Conservation (phyloP, 2,888 invertebrate genomes). For the Aphodius sticticus region DNA sequence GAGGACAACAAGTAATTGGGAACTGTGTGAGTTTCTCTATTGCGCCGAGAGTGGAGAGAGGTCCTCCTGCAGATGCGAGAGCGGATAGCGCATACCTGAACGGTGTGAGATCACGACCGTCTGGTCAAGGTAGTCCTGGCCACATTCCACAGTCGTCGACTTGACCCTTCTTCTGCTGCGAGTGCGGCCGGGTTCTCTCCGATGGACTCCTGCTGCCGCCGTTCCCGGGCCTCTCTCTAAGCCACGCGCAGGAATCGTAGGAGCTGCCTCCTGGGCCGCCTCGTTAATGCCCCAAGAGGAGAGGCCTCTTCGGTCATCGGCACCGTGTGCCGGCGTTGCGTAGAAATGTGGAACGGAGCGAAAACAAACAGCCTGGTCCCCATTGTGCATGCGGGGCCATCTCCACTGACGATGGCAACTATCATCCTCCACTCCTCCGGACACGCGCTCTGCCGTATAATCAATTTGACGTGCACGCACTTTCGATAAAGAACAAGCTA, state of each 20-base stretch:
- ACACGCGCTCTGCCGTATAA: not conserved
- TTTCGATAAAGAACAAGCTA: not conserved
- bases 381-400: not conserved
- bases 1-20: not conserved
- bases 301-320: not conserved
- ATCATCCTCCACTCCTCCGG: not conserved
- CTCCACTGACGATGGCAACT: not conserved
- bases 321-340: not conserved
- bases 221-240: constrained; percentile 4
- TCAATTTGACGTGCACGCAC: not conserved
- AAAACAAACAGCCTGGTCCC: not conserved
- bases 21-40: not conserved
- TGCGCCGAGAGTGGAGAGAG: constrained; percentile 37
- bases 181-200: constrained; percentile 30
- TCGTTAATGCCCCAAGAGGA: not conserved
- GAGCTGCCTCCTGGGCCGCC: not conserved
- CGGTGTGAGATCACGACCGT: constrained; percentile 58
- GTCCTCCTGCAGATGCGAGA: constrained; percentile 51
- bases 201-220: constrained; percentile 46
- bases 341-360: not conserved
- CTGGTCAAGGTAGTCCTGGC: constrained; percentile 59
- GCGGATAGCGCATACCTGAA: constrained; percentile 57
- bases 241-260: constrained; percentile 4
- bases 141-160: constrained; percentile 56
- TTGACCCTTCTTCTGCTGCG: constrained; percentile 53